Evolutionary conservation across 2,888 invertebrate genomes (phyloP), one percentile per base, ranked within the genome.

Genomic region (Thera obeliscata): DNA sequence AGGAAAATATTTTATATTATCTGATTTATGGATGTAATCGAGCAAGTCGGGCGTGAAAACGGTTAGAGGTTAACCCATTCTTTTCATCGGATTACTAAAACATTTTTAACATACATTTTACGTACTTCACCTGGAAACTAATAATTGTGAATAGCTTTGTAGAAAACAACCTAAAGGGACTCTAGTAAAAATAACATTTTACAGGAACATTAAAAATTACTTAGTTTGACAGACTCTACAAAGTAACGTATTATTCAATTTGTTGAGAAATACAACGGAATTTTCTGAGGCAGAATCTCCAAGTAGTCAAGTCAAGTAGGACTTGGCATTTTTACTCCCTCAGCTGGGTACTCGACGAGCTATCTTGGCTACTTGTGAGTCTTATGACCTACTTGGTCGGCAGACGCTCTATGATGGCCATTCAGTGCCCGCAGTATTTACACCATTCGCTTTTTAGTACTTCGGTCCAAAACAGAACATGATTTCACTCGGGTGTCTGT

Each of bases 1-100:
- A 66, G 67, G 63, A 58, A 70, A 71, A 70, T 68, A 70, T 66
- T 61, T 62, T 65, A 69, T 70, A 66, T 71, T 71, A 74, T 69
- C 67, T 67, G 64, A 74, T 70, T 71, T 68, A 74, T 69, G 70
- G 64, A 64, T 67, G 56, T 69, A 70, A 72, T 71, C 70, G 70
- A 60, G 64, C 55, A 56, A 36, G 50, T 41, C 43, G 59, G 50
- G 64, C 64, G 61, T 58, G 57, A 59, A 64, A 58, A 59, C 59
- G 59, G 56, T 60, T 52, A 22, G 52, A 61, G 70, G 62, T 61
- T 61, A 64, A 54, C 64, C 58, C 57, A 55, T 57, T 56, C 52
- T 5, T 36, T 58, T 55, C 48, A 57, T 54, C 56, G 54, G 41
- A 35, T 60, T 64, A 60, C 60, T 52, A 52, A 22, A 22, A 22